These are phyloP conservation scores for Cheirogaleus major DNA, from an alignment of 2,797 vertebrate species.

Conservation along the genomic window DNA sequence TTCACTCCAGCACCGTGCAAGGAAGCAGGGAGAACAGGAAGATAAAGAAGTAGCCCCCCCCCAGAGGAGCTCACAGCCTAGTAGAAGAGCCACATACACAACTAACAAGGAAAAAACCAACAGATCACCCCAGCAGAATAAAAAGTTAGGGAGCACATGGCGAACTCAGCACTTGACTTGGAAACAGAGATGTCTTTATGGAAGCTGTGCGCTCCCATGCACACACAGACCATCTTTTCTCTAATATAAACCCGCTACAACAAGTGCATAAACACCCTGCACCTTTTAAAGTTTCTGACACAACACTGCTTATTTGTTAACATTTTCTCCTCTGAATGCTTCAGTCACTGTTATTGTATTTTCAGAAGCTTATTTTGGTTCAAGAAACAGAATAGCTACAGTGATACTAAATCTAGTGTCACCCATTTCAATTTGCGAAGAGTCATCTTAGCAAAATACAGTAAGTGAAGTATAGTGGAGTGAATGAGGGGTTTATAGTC, in stretches of 20 bases:
- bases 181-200: not conserved
- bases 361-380: not conserved
- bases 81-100: not conserved
- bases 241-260: not conserved
- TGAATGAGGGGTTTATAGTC: not conserved
- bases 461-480: not conserved
- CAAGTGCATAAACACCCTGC: not conserved
- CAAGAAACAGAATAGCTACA: not conserved
- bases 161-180: not conserved
- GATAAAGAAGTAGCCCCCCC: not conserved
- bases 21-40: not conserved
- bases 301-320: not conserved
- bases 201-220: fast-evolving
- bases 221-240: not conserved
- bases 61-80: not conserved
- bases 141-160: not conserved
- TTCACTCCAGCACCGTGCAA: not conserved
- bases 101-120: not conserved
- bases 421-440: not conserved
- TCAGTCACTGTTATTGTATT: not conserved
- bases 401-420: not conserved
- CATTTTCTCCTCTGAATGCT: not conserved
- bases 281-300: not conserved
- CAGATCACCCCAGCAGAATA: not conserved
- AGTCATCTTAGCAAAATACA: not conserved